Percentiles rank a stretch among this genome's conserved stretches.
Conservation (phyloP, 1,140 invertebrate species). For the Drosophila mayri region DNA sequence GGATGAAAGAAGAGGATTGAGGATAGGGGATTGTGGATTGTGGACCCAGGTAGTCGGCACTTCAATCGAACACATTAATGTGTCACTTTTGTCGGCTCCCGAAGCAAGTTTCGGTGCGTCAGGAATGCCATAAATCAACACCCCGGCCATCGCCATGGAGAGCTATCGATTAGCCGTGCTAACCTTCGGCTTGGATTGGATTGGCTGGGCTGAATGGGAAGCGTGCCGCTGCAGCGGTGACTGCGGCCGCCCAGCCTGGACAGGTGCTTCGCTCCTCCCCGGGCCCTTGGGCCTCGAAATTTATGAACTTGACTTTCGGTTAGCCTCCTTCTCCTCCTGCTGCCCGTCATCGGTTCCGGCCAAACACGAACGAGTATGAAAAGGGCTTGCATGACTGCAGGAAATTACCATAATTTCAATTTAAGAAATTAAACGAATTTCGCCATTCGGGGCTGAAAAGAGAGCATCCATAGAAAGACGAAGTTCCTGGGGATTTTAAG, state of each 20-base stretch:
- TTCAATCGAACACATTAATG: conserved; percentile 63
- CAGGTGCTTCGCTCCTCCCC: conserved; percentile 16
- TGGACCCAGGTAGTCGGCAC: conserved; percentile 27
- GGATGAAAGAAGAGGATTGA: background rate
- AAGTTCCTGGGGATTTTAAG: conserved; percentile 4
- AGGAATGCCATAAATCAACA: conserved; percentile 75
- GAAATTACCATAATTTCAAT: conserved; percentile 84
- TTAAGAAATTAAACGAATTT: conserved; percentile 82
- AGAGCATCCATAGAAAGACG: conserved; percentile 22
- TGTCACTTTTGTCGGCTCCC: conserved; percentile 60
- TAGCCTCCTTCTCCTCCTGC: conserved; percentile 23
- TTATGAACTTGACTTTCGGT: conserved; percentile 78
- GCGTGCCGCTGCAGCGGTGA: conserved; percentile 35
- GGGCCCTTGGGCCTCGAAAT: conserved; percentile 49
- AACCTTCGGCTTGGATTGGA: conserved; percentile 52
- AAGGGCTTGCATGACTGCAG: conserved; percentile 77
- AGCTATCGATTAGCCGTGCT: conserved; percentile 66
- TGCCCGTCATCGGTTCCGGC: conserved; percentile 28
- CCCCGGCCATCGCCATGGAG: conserved; percentile 57
- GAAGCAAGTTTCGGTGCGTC: conserved; percentile 56
- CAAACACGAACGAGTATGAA: conserved; percentile 65
- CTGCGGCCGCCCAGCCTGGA: conserved; percentile 40
- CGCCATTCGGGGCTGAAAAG: conserved; percentile 52
- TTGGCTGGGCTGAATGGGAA: conserved; percentile 27
- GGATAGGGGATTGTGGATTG: background rate